Evolutionary conservation across 2,888 invertebrate genomes (phyloP).

Genomic region (Geophilus truncorum): DNA sequence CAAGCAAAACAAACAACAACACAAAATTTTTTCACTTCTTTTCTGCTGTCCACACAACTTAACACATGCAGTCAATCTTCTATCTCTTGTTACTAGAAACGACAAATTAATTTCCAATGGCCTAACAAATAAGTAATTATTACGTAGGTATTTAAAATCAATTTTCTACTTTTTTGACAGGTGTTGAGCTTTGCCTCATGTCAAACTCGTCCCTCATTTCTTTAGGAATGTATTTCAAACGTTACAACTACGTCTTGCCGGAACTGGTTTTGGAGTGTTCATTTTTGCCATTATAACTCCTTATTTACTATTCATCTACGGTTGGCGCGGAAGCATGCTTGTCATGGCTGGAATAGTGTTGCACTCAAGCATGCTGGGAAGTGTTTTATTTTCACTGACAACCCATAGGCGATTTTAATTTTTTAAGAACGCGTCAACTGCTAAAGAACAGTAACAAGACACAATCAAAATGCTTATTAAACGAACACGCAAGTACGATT

Average conservation of each 20-base stretch:
- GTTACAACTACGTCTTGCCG: conserved; percentile 39
- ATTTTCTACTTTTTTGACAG: conserved; percentile 1
- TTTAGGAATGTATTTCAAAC: conserved; percentile 40
- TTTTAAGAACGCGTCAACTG: background rate
- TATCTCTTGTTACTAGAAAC: no score
- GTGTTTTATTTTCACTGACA: conserved; percentile 1
- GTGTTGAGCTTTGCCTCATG: conserved; percentile 1
- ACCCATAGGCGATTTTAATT: no score
- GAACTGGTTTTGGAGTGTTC: conserved; percentile 41
- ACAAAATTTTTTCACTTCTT: no score
- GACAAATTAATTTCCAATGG: background rate
- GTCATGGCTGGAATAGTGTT: conserved; percentile 31
- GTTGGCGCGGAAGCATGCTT: conserved; percentile 41
- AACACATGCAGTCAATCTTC: no score
- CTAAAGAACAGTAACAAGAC: background rate
- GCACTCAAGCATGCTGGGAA: background rate
- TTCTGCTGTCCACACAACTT: no score
- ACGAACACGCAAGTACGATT: no score
- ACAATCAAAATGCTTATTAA: no score
- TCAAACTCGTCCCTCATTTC: conserved; percentile 33
- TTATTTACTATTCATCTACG: conserved; percentile 39
- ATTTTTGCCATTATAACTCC: conserved; percentile 39
- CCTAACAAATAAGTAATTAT: no score
- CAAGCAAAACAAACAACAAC: no score
- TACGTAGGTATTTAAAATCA: background rate